phyloP scores from a whole-genome alignment of 1,140 invertebrate genomes.

The Diabrotica undecimpunctata region DNA sequence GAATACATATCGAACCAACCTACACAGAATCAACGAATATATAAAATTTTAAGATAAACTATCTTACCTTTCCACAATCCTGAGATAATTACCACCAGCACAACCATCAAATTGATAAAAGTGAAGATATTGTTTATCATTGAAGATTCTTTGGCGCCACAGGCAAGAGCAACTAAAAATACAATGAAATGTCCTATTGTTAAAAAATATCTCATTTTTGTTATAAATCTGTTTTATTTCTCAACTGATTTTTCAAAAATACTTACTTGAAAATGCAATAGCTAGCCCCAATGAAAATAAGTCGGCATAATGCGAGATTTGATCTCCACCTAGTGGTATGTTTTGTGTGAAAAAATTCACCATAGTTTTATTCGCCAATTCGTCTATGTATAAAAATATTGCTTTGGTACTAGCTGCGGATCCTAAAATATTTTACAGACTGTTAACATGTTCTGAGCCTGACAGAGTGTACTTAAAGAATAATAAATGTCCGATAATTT shows the following conservation, averaged over 20 bases:
- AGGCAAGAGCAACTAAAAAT: conserved; percentile 52
- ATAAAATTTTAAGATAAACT: too few relatives aligned
- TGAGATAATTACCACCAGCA: conserved; percentile 67
- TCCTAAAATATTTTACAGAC: conserved; percentile 41
- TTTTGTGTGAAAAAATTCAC: conserved; percentile 55
- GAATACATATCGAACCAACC: too few relatives aligned
- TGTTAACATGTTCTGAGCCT: too few relatives aligned
- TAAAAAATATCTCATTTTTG: too few relatives aligned
- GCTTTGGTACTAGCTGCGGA: conserved; percentile 72
- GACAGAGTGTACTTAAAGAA: too few relatives aligned
- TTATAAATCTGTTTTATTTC: too few relatives aligned
- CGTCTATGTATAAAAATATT: conserved; percentile 70
- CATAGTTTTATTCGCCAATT: conserved; percentile 61
- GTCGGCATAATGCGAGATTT: conserved; percentile 65
- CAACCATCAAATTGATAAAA: conserved; percentile 64
- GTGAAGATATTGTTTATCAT: conserved; percentile 75
- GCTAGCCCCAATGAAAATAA: conserved; percentile 61
- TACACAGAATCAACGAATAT: too few relatives aligned
- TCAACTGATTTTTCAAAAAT: too few relatives aligned
- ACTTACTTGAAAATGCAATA: conserved; percentile 54
- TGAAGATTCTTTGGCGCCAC: conserved; percentile 75
- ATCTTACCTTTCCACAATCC: conserved; percentile 66
- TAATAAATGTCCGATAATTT: too few relatives aligned
- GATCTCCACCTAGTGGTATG: conserved; percentile 55
- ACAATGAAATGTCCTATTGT: too few relatives aligned